Evolutionary conservation across 2,888 invertebrate genomes (phyloP), one percentile per base, ranked within the genome.

Genomic region (Drosophila mimetica): DNA sequence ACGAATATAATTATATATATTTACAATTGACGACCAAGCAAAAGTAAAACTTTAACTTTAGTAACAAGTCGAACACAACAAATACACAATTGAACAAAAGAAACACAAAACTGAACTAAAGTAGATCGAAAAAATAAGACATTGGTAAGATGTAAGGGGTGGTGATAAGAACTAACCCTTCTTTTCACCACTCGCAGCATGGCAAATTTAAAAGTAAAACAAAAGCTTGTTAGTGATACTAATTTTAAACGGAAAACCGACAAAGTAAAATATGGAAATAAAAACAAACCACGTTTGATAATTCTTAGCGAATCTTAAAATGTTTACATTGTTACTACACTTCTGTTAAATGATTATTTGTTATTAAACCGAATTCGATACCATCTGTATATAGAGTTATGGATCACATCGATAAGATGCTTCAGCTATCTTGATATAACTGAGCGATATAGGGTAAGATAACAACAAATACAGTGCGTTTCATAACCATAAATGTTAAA

Each of bases 161-260:
- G 44, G 41, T 42, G 64, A 39, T 44, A 36, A 20, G 48, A 54
- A 34, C 34, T 20, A 37, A 18, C 13, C 44, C 25, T 18, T 32
- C 28, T 39, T 25, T 28, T 57, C 64, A 59, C 51, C 57, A 57
- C 37, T 46, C 32, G 53, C 28, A 34, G 50, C 48, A 51, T 44
- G 53, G 59, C 37, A 42, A 50, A 59, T 20, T 73, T 52, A 65
- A 61, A 34, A 42, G 64, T 39, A 71, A 71, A 74, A 70, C 50
- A 73, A 75, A 89, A 90, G 91, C 91, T 91, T 91, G 88, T 90
- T 91, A 91, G 91, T 91, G 91, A 91, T 91, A 91, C 85, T 91
- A 91, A 90, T 89, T 91, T 90, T 88, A 91, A 89, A 82, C 73
- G 50, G 59, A 61, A 46, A 28, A 61, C 37, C 28, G 6, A n/a